A percentile compares a stretch with the other conserved stretches of the same genome.
Conservation (phyloP, 2,888 invertebrate species). For the Melinopterus prodromus region DNA sequence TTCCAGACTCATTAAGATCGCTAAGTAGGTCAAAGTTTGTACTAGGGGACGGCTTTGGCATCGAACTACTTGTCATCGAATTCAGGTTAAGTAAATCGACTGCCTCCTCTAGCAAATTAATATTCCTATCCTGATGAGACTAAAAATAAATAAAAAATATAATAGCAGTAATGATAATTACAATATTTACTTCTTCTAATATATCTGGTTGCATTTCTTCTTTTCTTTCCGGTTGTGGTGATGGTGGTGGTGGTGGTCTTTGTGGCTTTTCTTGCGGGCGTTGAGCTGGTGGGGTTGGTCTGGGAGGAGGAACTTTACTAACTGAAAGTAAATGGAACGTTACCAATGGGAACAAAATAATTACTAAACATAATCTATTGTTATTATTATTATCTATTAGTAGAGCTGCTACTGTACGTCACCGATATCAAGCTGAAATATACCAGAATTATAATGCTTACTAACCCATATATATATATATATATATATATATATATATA, state of each 20-base stretch:
- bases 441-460: too few relatives aligned
- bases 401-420: too few relatives aligned
- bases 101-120: conserved; percentile 58
- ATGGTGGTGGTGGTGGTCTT: conserved; percentile 54
- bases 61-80: conserved; percentile 46
- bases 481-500: too few relatives aligned
- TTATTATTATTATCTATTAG: too few relatives aligned
- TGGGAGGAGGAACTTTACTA: conserved; percentile 57
- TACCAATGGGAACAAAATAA: too few relatives aligned
- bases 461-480: too few relatives aligned
- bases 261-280: conserved; percentile 55
- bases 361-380: too few relatives aligned
- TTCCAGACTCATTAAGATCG: conserved; percentile 56
- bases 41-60: conserved; percentile 53
- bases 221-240: conserved; percentile 41
- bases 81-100: conserved; percentile 69
- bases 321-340: conserved; percentile 49
- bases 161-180: conserved; percentile 24
- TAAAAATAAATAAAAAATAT: conserved; percentile 8
- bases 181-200: conserved; percentile 45
- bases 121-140: conserved; percentile 26
- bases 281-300: conserved; percentile 44
- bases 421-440: too few relatives aligned
- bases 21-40: conserved; percentile 71
- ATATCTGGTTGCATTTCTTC: conserved; percentile 26